Percentiles rank a stretch among this genome's conserved stretches.
Conservation (phyloP, 2,797 vertebrate genomes). For the Poecilia gillii region DNA sequence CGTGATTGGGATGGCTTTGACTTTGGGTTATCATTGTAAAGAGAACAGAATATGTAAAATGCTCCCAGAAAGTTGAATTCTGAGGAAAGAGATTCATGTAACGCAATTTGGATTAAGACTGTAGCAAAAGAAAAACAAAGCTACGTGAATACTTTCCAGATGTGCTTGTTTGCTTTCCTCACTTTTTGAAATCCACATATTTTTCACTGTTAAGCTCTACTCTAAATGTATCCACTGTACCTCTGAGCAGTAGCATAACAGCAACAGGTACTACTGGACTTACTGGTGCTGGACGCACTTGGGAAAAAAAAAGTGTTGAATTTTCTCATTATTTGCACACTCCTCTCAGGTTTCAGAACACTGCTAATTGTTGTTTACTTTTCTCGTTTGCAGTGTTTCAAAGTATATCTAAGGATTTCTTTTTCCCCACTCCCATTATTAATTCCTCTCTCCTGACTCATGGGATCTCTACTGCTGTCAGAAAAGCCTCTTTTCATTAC, state of each 20-base stretch:
- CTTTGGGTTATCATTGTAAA: background rate
- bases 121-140: background rate
- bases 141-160: background rate
- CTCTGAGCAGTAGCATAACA: background rate
- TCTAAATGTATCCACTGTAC: background rate
- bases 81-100: background rate
- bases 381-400: constrained; percentile 50
- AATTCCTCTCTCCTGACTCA: constrained; percentile 48
- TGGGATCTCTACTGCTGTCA: constrained; percentile 26
- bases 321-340: constrained; percentile 37
- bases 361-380: constrained; percentile 55
- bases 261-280: background rate
- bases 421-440: constrained; percentile 35
- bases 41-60: background rate
- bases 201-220: background rate
- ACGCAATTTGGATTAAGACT: background rate
- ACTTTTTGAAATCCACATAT: background rate
- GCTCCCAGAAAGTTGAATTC: background rate
- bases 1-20: background rate
- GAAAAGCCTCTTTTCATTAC: constrained; percentile 58
- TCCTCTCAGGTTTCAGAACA: constrained; percentile 39
- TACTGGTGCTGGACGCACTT: too few species aligned
- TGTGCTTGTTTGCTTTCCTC: background rate
- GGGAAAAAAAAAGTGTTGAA: constrained; percentile 2
- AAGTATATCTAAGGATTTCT: constrained; percentile 34